Base-by-base conservation (phyloP, 2,797 vertebrate genomes). In the Knipowitschia caucasica region DNA sequence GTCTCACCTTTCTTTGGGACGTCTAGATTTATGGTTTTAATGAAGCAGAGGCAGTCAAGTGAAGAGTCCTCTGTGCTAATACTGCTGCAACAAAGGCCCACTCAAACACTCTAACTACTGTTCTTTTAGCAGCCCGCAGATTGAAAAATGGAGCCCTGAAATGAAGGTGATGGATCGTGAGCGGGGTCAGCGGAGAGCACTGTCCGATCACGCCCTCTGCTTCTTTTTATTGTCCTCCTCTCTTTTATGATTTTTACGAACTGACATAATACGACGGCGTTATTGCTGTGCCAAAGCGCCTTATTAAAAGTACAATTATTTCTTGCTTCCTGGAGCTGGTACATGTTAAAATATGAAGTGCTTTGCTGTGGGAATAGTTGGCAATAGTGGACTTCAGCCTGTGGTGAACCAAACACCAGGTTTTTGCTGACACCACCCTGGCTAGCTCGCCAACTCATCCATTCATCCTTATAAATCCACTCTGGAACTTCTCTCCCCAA, bases 21-120 rank as follows among this genome's bases (percentile, higher is more conserved):
- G 58, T 80, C 75, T 62, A 73, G 81, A 88, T 86, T 86, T 81
- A 86, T 86, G 67, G 64, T 81, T 86, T 87, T 86, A 87, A 89
- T 89, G 82, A 87, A 86, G 73, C 76, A 1, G 67, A 53, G 56
- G 75, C 80, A 77, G 69, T 61, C 65, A 59, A 67, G 79, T 62
- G 73, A 57, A 67, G 81, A 73, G 62, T 81, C 73, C 69, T 69
- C 30, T 21, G 62, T 43, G 56, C 63, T 86, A 73, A 84, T 81
- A 77, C 54, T 65, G 54, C 52, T 59, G 71, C 73, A 83, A 82
- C 77, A 80, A 80, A 82, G 75, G 65, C 67, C 64, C 73, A 24
- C 64, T 45, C 65, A 80, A 82, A 77, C 73, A 50, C 73, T 80
- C 81, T 53, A 75, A 77, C 75, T 33, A 63, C 65, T 67, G 31